Conservation (phyloP, 64 coral and sea anemone genomes). For the Actinia tenebrosa region DNA sequence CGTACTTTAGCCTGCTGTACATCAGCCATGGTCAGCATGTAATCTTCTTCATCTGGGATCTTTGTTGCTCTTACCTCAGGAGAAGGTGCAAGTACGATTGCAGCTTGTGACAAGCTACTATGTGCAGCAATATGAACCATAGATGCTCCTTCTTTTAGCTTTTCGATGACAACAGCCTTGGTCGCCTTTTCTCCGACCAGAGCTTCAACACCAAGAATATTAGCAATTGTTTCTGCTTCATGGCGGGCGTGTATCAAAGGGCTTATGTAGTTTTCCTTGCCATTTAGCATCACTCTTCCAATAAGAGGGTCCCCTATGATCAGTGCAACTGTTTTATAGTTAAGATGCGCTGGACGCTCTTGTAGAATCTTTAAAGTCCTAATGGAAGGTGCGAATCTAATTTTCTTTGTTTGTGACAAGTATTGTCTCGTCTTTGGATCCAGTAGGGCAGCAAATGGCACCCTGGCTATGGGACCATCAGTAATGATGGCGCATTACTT, state of each 20-base stretch:
- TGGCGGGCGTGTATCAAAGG: background rate
- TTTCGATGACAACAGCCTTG: background rate
- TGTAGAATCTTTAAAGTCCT: background rate
- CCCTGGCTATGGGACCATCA: background rate
- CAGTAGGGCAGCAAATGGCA: constrained; percentile 4
- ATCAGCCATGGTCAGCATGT: constrained; percentile 37
- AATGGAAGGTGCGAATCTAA: background rate
- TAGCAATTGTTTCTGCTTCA: background rate
- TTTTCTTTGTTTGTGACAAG: background rate
- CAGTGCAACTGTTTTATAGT: background rate
- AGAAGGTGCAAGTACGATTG: background rate
- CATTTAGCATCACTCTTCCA: background rate
- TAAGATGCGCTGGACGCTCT: background rate
- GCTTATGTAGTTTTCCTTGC: background rate
- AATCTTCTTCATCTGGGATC: constrained; percentile 33
- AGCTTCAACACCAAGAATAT: background rate
- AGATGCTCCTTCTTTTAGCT: background rate
- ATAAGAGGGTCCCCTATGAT: background rate
- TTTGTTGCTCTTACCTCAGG: constrained; percentile 10
- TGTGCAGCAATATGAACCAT: constrained; percentile 9
- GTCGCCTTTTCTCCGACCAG: background rate
- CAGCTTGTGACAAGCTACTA: background rate
- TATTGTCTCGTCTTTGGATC: background rate
- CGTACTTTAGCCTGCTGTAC: constrained; percentile 19
- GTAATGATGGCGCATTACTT: background rate